These are phyloP conservation scores for Turnix velox DNA, from an alignment of 2,113 vertebrate genomes.

Conservation along the genomic window DNA sequence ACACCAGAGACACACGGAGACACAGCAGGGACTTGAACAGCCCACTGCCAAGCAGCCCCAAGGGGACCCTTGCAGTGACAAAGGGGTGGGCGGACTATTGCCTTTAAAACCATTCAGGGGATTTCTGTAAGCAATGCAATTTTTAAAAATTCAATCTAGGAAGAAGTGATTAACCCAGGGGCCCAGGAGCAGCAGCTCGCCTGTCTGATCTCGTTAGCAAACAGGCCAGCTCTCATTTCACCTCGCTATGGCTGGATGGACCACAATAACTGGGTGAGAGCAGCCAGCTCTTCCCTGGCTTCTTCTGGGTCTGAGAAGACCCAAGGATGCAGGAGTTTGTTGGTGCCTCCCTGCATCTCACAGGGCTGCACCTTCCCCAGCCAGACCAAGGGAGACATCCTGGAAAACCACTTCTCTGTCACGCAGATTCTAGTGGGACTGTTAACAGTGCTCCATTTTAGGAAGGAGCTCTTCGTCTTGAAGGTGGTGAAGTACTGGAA, in stretches of 20 bases:
- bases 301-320: not conserved
- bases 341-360: not conserved
- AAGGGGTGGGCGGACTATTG: not conserved
- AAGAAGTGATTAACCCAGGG: not conserved
- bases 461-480: too few relatives aligned
- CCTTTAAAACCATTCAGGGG: slow-evolving; percentile 4
- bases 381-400: not conserved
- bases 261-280: not conserved
- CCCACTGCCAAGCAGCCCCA: not conserved
- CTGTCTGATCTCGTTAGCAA: not conserved
- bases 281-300: not conserved
- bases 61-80: not conserved
- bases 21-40: not conserved
- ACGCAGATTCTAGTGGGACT: not conserved
- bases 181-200: not conserved
- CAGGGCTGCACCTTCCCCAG: not conserved
- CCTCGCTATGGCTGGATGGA: not conserved
- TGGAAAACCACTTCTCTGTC: not conserved
- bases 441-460: not conserved
- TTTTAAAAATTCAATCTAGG: not conserved
- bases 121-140: slow-evolving; percentile 26
- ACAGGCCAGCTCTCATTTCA: not conserved
- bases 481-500: too few relatives aligned
- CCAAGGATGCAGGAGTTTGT: accelerated
- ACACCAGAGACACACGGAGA: not conserved